Evolutionary conservation across 2,113 vertebrate species (phyloP), one percentile per base, ranked within the genome.

Genomic region (Rhineura floridana): DNA sequence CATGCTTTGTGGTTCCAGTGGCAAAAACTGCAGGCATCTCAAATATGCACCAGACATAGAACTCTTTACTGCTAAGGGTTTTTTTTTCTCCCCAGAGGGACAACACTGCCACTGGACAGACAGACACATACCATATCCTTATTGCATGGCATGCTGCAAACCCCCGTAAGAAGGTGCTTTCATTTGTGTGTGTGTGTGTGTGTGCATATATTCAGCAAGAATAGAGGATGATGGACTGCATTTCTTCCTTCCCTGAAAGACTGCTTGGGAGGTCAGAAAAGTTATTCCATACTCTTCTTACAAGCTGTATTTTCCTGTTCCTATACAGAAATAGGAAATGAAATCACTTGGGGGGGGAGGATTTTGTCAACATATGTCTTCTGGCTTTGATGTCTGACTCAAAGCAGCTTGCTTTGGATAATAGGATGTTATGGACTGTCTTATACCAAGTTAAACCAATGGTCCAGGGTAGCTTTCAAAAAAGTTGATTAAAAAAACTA

Each of bases 41-140:
- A 80, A 55, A 21, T 80, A 33, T 23, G 5, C 50, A 59, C 3
- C 33, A 80, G 42, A 25, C 25, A 46, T 46, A 28, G 44, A 7
- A 55, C 21, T 5, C 19, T 59, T 59, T n/a, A n/a, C 11, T 48
- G 36, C 7, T 36, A 44, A 42, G 1, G 3, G 55, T 19, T 59
- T 4, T 19, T 4, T 19, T 1, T 3, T 12, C 30, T 52, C 2
- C 50, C 33, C 2, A 36, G 17, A 62, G 9, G 21, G 1, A 11
- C n/a, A 80, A 59, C n/a, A 25, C 23, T 59, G 48, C 3, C n/a
- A 81, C 52, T 39, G 30, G 19, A 81, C 19, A 81, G 17, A 59
- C 8, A 81, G 50, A 33, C 6, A 76, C 39, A 42, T 44, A 75
- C 19, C 39, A 42, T 44, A 75, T 8, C 42, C 6, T 75, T 75